Evolutionary conservation across 2,888 invertebrate genomes (phyloP).

Genomic region (Tinea semifulvella): DNA sequence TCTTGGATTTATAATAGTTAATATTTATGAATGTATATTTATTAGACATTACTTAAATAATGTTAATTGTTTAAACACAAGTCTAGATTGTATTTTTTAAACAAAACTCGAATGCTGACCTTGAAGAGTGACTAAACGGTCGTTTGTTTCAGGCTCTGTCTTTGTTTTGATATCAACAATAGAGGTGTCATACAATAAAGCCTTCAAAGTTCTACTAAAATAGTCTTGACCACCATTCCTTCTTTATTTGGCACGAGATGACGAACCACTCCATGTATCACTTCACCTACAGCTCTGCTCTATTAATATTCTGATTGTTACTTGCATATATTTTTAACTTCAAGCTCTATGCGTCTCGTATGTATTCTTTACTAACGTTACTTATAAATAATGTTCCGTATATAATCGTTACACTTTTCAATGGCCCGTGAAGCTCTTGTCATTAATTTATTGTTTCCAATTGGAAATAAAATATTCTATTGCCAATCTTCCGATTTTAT

Average conservation of each 20-base stretch:
- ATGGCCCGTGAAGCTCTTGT: conserved; percentile 16
- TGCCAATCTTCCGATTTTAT: background rate
- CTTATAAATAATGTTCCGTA: conserved; percentile 9
- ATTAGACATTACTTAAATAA: no score
- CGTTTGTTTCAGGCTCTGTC: conserved; percentile 6
- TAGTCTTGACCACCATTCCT: conserved; percentile 7
- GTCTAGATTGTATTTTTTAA: conserved; percentile 2
- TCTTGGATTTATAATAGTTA: background rate
- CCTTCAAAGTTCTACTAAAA: background rate
- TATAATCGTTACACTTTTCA: conserved; percentile 15
- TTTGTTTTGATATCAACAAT: conserved; percentile 9
- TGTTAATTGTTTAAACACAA: conserved; percentile 2
- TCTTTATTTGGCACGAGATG: conserved; percentile 10
- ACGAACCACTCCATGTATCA: background rate
- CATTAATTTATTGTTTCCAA: conserved; percentile 10
- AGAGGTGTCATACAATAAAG: conserved; percentile 7
- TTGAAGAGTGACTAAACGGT: conserved; percentile 4
- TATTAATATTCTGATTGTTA: background rate
- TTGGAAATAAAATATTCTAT: conserved; percentile 7
- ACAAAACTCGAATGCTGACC: conserved; percentile 12
- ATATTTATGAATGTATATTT: background rate
- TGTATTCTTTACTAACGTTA: no score
- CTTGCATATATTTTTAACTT: background rate
- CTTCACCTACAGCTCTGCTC: background rate
- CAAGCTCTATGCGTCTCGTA: background rate